Evolutionary conservation across 2,888 invertebrate genomes (phyloP).

Genomic region (Tipula confusa): DNA sequence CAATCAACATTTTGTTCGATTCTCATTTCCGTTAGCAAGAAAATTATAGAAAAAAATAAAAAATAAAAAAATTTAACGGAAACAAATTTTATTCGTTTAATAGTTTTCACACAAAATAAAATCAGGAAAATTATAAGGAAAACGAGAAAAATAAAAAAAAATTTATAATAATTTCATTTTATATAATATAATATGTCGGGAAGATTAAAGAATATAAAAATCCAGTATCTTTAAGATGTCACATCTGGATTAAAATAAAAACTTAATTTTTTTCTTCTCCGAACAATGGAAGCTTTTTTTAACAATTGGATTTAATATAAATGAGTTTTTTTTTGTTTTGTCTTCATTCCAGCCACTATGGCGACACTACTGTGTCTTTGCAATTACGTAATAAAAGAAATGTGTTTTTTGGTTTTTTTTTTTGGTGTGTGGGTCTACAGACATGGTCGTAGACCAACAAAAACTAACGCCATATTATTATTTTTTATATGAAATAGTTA

Average conservation of each 20-base stretch:
- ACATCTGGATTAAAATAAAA: not conserved
- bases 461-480: not conserved
- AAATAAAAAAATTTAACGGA: too few relatives aligned
- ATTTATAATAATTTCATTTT: not conserved
- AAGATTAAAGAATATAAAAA: not conserved
- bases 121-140: not conserved
- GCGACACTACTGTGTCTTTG: not conserved
- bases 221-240: conserved; percentile 8
- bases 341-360: not conserved
- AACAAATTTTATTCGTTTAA: not conserved
- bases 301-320: not conserved
- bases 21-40: not conserved
- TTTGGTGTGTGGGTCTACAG: too few relatives aligned
- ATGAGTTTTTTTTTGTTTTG: not conserved
- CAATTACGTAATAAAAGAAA: not conserved
- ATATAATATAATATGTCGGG: not conserved
- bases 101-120: conserved; percentile 25
- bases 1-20: not conserved
- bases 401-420: too few relatives aligned
- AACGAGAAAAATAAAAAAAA: not conserved
- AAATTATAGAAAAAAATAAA: too few relatives aligned
- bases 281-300: not conserved
- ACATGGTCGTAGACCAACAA: not conserved
- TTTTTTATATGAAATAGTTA: not conserved
- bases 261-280: not conserved